Evolutionary conservation across 1,140 invertebrate species (phyloP).

Genomic region (Drosophila elegans): DNA sequence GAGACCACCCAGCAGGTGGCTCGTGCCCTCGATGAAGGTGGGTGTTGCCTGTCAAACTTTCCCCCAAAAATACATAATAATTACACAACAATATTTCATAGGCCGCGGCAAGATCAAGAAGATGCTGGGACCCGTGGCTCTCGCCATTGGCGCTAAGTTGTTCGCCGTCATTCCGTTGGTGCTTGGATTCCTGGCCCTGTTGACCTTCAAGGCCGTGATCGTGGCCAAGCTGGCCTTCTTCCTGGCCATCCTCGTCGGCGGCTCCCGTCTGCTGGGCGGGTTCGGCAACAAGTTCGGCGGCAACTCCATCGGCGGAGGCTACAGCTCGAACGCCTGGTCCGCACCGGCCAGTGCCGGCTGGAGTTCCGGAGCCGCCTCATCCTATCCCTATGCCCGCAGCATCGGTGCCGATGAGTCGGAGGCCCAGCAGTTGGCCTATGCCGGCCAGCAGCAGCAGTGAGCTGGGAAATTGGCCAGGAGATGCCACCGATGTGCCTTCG

Average conservation of each 20-base stretch:
- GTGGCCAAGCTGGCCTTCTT: conserved; percentile 91
- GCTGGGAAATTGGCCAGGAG: conserved; percentile 33
- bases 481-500: conserved; percentile 67
- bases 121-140: conserved; percentile 87
- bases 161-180: conserved; percentile 89
- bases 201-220: conserved; percentile 90
- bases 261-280: conserved; percentile 88
- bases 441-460: conserved; percentile 58
- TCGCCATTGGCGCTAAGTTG: conserved; percentile 89
- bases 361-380: conserved; percentile 83
- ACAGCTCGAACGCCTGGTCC: conserved; percentile 75
- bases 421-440: conserved; percentile 84
- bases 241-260: conserved; percentile 88
- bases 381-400: conserved; percentile 87
- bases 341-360: conserved; percentile 81
- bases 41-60: background rate
- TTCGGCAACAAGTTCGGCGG: conserved; percentile 83
- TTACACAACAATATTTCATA: conserved; percentile 56
- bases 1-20: conserved; percentile 86
- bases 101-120: conserved; percentile 91
- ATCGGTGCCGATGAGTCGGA: conserved; percentile 85
- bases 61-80: background rate
- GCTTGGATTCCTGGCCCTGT: conserved; percentile 88
- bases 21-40: conserved; percentile 88
- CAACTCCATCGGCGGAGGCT: conserved; percentile 62